Percentiles rank a stretch among this genome's conserved stretches.
Evolutionary conservation across 1,140 invertebrate species (phyloP).

Genomic region (Asobara japonica): DNA sequence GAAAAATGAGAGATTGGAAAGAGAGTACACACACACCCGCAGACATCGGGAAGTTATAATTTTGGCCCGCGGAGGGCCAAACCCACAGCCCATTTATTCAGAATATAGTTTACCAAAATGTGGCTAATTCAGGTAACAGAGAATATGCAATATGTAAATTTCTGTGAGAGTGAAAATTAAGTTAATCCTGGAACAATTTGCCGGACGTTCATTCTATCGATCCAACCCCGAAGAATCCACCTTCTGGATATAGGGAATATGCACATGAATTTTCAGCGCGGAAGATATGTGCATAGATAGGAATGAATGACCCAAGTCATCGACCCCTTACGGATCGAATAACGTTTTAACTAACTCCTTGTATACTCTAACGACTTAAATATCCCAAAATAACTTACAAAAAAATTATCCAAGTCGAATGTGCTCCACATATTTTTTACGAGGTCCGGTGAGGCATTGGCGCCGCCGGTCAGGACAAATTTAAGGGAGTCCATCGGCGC

Average conservation of each 20-base stretch:
- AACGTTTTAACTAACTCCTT: background rate
- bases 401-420: slow-evolving; percentile 56
- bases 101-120: no score
- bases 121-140: no score
- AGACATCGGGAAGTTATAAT: no score
- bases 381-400: slow-evolving; percentile 63
- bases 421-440: slow-evolving; percentile 71
- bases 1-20: no score
- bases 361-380: background rate
- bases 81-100: no score
- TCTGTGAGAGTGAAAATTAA: background rate
- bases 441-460: slow-evolving; percentile 78
- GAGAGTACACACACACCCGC: no score
- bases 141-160: background rate
- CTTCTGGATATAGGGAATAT: slow-evolving; percentile 30
- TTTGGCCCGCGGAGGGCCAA: no score
- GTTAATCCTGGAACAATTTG: background rate
- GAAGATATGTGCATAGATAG: slow-evolving; percentile 58
- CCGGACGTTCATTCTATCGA: slow-evolving; percentile 11
- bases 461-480: slow-evolving; percentile 78
- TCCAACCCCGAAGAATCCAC: background rate
- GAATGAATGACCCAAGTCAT: slow-evolving; percentile 43
- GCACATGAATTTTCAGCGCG: slow-evolving; percentile 34
- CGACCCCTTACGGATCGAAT: slow-evolving; percentile 37
- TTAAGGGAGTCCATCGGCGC: slow-evolving; percentile 64